These are phyloP conservation scores for Oreohelix idahoensis DNA, from an alignment of 1,140 invertebrate genomes.

Conservation along the genomic window DNA sequence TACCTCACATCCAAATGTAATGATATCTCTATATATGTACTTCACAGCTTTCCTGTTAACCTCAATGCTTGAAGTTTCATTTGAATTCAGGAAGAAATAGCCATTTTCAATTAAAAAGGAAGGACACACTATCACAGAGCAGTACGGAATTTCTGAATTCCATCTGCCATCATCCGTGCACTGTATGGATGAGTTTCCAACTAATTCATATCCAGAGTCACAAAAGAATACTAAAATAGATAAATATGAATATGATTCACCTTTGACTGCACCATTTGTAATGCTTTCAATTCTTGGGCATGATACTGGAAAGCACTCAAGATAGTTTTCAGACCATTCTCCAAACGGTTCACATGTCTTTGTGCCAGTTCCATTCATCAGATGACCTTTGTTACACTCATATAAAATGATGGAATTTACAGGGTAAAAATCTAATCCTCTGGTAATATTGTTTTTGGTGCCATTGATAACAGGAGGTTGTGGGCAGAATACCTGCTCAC, in stretches of 20 bases:
- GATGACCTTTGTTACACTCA: slow-evolving; percentile 59
- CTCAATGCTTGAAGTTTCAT: slow-evolving; percentile 3
- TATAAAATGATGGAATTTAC: slow-evolving; percentile 48
- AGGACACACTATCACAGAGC: slow-evolving; percentile 49
- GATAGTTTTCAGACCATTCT: slow-evolving; percentile 77
- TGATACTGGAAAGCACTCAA: slow-evolving; percentile 65
- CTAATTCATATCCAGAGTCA: slow-evolving; percentile 53
- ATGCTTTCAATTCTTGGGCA: slow-evolving; percentile 55
- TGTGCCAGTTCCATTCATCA: slow-evolving; percentile 42
- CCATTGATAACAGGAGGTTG: slow-evolving; percentile 55
- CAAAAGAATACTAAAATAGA: slow-evolving; percentile 57
- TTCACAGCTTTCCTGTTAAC: background rate
- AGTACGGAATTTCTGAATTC: slow-evolving; percentile 77
- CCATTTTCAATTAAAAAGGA: slow-evolving; percentile 36
- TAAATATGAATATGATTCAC: slow-evolving; percentile 53
- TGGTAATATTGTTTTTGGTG: slow-evolving; percentile 49
- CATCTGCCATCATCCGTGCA: slow-evolving; percentile 81
- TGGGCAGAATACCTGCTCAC: slow-evolving; percentile 61
- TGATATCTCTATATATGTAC: slow-evolving; percentile 44
- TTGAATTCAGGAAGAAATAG: background rate
- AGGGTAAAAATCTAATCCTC: background rate
- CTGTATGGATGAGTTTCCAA: slow-evolving; percentile 26
- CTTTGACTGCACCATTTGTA: slow-evolving; percentile 52
- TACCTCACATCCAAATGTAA: slow-evolving; percentile 84
- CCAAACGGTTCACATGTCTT: slow-evolving; percentile 85